phyloP scores from a whole-genome alignment of 2,888 invertebrate species.

The Trissonchulus sp. region DNA sequence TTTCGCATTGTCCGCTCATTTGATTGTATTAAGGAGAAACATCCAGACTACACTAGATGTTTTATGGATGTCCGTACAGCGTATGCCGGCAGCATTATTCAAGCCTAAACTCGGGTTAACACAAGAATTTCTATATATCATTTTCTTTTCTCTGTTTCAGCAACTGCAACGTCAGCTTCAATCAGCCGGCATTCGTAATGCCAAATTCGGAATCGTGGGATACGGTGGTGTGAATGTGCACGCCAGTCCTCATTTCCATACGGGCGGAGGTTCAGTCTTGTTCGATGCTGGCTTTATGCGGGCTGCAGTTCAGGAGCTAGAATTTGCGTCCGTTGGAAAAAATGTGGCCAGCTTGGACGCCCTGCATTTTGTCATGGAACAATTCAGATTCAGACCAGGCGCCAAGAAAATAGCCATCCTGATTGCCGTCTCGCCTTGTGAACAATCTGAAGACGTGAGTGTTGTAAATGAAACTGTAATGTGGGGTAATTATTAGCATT shows the following conservation, averaged over 20 bases:
- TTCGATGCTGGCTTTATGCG: conserved; percentile 49
- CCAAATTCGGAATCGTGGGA: conserved; percentile 71
- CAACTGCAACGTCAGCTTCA: conserved; percentile 20
- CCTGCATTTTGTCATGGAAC: conserved; percentile 43
- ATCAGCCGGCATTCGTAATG: conserved; percentile 43
- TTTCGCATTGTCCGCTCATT: too few relatives aligned
- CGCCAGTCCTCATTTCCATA: conserved; percentile 65
- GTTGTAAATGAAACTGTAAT: too few relatives aligned
- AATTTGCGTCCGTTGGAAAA: neutral
- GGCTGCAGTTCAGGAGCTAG: conserved; percentile 40
- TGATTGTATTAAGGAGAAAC: too few relatives aligned
- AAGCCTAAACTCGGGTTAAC: too few relatives aligned
- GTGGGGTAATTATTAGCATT: too few relatives aligned
- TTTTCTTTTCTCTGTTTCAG: too few relatives aligned
- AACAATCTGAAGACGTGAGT: too few relatives aligned
- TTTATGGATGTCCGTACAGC: too few relatives aligned
- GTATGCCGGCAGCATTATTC: too few relatives aligned
- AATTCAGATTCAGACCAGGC: conserved; percentile 67
- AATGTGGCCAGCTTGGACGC: conserved; percentile 45
- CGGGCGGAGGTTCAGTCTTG: conserved; percentile 65
- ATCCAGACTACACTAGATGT: too few relatives aligned
- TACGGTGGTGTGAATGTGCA: conserved; percentile 74
- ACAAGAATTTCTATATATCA: too few relatives aligned
- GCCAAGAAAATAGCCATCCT: conserved; percentile 75
- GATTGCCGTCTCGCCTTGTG: too few relatives aligned